Evolutionary conservation across 2,888 invertebrate genomes (phyloP).

Genomic region (Caenorhabditis sp.): DNA sequence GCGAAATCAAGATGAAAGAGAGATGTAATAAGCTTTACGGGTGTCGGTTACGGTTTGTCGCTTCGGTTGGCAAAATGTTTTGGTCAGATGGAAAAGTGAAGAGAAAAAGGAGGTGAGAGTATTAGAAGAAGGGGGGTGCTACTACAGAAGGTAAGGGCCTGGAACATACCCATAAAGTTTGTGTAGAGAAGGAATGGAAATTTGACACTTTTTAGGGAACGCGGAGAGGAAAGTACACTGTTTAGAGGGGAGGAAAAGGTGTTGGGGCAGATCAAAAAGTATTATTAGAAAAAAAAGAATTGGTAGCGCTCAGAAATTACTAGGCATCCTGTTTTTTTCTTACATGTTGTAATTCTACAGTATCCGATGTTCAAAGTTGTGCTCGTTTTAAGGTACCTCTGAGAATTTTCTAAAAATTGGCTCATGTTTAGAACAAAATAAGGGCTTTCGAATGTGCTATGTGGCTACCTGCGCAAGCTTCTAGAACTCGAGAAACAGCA

Average conservation of each 20-base stretch:
- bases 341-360: too few relatives aligned
- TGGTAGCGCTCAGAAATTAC: conserved; percentile 9
- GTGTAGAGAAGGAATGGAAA: conserved; percentile 22
- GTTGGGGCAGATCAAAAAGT: conserved; percentile 21
- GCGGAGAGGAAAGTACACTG: conserved; percentile 36
- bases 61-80: conserved; percentile 61
- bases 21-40: conserved; percentile 48
- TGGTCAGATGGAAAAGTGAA: conserved; percentile 28
- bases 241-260: conserved; percentile 11
- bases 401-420: too few relatives aligned
- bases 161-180: conserved; percentile 43
- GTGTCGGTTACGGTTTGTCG: conserved; percentile 65
- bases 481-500: too few relatives aligned
- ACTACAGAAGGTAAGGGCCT: conserved; percentile 63
- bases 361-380: too few relatives aligned
- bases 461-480: too few relatives aligned
- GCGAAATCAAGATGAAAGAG: conserved; percentile 2
- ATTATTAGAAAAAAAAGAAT: too few relatives aligned
- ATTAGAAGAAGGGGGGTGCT: conserved; percentile 12
- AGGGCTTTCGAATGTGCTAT: too few relatives aligned
- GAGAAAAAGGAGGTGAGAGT: background rate
- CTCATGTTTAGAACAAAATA: too few relatives aligned
- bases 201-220: conserved; percentile 49
- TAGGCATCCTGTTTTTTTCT: too few relatives aligned
- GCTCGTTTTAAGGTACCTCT: too few relatives aligned